These are phyloP conservation scores for Boulengeromyrus knoepffleri DNA, from an alignment of 2,113 vertebrate species.

Conservation along the genomic window DNA sequence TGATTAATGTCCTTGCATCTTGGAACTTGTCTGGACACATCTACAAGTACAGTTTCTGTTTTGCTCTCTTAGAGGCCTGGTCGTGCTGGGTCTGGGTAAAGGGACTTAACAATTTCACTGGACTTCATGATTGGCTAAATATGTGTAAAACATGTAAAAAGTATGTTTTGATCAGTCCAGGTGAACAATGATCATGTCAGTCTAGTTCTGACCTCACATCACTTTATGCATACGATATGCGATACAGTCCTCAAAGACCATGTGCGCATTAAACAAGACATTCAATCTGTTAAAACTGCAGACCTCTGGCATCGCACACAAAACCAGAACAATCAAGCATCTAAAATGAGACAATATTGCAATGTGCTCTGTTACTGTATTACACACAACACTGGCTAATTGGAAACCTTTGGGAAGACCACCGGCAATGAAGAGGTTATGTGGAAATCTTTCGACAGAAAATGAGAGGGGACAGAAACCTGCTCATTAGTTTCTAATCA, in stretches of 20 bases:
- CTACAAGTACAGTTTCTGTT: background rate
- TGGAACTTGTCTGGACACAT: background rate
- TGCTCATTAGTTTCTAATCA: constrained; percentile 8
- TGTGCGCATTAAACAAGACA: background rate
- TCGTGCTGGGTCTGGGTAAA: background rate
- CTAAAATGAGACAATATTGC: background rate
- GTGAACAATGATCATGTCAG: background rate
- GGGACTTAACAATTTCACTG: background rate
- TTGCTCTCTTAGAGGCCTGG: background rate
- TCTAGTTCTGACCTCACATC: background rate
- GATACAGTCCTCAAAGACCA: background rate
- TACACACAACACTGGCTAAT: background rate
- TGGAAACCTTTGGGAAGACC: background rate
- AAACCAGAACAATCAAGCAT: background rate
- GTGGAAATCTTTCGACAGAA: background rate
- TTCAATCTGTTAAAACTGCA: background rate
- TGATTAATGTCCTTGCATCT: constrained; percentile 3
- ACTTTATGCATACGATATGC: background rate
- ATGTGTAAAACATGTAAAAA: background rate
- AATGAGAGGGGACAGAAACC: background rate
- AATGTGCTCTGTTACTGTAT: background rate
- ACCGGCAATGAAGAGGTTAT: background rate
- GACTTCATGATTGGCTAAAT: background rate
- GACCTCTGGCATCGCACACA: background rate
- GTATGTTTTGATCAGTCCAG: background rate